Percentiles rank a stretch among this genome's conserved stretches.
These are phyloP conservation scores for Ischnus inquisitorius DNA, from an alignment of 2,888 invertebrate species.

Conservation along the genomic window DNA sequence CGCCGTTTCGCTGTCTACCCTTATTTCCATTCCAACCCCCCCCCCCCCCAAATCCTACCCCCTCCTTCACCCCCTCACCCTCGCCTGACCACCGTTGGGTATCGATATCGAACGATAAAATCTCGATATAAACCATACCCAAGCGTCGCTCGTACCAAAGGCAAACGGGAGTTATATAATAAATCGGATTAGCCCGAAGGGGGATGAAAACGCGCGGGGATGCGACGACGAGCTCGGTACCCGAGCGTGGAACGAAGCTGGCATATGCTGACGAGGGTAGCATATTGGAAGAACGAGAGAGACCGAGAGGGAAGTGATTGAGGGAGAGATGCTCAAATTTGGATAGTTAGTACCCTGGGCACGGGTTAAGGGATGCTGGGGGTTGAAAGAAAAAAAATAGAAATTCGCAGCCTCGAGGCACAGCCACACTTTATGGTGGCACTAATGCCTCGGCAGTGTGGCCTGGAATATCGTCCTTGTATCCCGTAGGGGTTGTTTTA, in stretches of 20 bases:
- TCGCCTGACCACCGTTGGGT: constrained; percentile 71
- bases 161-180: constrained; percentile 77
- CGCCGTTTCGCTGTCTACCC: constrained; percentile 19
- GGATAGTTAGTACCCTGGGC: constrained; percentile 24
- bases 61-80: constrained; percentile 59
- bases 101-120: constrained; percentile 84
- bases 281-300: constrained; percentile 77
- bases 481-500: constrained; percentile 53
- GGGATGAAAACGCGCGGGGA: constrained; percentile 72
- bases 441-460: constrained; percentile 78
- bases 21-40: not conserved
- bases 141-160: constrained; percentile 20
- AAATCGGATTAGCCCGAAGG: constrained; percentile 83
- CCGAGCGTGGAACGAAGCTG: constrained; percentile 74
- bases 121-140: constrained; percentile 77
- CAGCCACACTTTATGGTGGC: constrained; percentile 74
- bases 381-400: constrained; percentile 64
- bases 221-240: constrained; percentile 66
- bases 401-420: constrained; percentile 72
- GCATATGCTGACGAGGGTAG: constrained; percentile 80
- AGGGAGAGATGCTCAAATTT: not conserved
- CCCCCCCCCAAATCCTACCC: not conserved
- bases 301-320: constrained; percentile 12
- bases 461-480: constrained; percentile 80
- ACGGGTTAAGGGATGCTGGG: constrained; percentile 32